Evolutionary conservation across 2,113 vertebrate species (phyloP).

Genomic region (Sula dactylatra): DNA sequence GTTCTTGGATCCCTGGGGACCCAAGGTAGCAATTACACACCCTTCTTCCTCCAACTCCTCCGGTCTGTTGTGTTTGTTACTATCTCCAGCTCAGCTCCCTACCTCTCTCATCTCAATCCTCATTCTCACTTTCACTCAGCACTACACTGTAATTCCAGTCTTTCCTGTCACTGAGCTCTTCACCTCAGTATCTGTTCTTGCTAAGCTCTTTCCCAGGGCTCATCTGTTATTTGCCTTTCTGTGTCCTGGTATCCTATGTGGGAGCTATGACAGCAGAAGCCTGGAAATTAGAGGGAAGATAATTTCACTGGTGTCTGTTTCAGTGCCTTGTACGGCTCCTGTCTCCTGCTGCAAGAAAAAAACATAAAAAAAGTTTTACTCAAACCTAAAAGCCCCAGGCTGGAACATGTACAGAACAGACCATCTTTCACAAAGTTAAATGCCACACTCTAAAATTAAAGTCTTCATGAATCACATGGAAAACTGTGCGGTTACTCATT

Average conservation of each 20-base stretch:
- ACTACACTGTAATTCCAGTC: neutral
- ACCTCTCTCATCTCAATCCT: neutral
- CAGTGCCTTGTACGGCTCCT: neutral
- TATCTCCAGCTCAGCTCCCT: neutral
- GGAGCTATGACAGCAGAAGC: neutral
- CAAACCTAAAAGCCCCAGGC: neutral
- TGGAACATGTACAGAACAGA: neutral
- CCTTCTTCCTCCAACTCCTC: neutral
- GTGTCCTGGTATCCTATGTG: too few relatives aligned
- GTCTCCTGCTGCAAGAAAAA: neutral
- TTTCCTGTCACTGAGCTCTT: fast-evolving
- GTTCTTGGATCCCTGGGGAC: neutral
- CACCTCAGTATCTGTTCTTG: neutral
- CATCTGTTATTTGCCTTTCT: neutral
- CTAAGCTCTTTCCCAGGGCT: neutral
- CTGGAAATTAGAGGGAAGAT: neutral
- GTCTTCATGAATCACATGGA: neutral
- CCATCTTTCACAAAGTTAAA: neutral
- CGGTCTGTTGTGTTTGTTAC: neutral
- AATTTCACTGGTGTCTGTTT: neutral
- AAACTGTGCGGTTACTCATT: fast-evolving
- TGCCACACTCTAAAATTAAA: neutral
- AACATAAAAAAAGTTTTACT: neutral
- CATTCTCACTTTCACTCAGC: neutral
- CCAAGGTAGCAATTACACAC: neutral